Conservation (phyloP, 2,113 vertebrate species). For the Cyprinodon variegatus region DNA sequence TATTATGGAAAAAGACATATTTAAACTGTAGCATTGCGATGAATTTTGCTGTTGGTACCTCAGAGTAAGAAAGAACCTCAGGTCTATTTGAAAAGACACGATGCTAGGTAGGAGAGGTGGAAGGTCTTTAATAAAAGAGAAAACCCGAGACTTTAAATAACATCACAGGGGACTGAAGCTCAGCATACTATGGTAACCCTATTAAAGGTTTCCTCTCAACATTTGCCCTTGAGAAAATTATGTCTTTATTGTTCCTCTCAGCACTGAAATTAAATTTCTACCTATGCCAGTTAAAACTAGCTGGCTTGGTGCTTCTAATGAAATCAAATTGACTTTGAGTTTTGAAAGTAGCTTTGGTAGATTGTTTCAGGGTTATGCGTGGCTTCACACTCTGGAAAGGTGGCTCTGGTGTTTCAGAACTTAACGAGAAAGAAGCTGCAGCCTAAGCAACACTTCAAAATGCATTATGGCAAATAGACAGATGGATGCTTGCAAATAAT, state of each 20-base stretch:
- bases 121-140: background rate
- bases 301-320: constrained; percentile 20
- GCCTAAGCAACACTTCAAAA: constrained; percentile 47
- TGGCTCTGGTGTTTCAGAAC: constrained; percentile 29
- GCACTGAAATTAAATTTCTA: background rate
- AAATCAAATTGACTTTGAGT: constrained; percentile 17
- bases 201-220: background rate
- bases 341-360: constrained; percentile 19
- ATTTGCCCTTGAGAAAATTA: background rate
- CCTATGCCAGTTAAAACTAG: background rate
- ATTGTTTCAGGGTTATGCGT: constrained; percentile 33
- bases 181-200: background rate
- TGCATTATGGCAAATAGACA: constrained; percentile 29
- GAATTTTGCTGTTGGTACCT: background rate
- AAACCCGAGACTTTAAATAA: constrained; percentile 4
- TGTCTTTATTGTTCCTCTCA: background rate
- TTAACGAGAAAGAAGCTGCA: constrained; percentile 16
- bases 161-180: background rate
- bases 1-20: too few species aligned
- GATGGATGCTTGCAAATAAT: background rate
- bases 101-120: background rate
- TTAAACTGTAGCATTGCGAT: background rate
- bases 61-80: background rate
- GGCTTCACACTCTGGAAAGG: constrained; percentile 22
- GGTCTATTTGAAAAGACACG: background rate